phyloP scores from a whole-genome alignment of 1,140 invertebrate genomes.

The Daktulosphaira vitifoliae region DNA sequence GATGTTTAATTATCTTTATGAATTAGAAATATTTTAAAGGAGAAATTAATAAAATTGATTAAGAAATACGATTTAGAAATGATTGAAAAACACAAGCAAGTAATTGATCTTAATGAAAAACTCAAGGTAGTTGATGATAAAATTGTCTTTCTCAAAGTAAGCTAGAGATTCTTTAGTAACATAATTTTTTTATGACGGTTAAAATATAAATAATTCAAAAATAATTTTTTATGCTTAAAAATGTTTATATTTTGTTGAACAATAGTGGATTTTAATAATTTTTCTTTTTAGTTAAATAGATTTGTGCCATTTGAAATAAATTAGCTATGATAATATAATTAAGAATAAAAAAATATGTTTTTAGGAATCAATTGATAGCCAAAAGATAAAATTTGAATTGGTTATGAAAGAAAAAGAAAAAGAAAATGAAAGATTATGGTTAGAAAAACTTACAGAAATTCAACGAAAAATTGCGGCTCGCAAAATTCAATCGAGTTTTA shows the following conservation, averaged over 20 bases:
- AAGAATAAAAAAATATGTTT: too few species aligned
- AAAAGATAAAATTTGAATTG: background rate
- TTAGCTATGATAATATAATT: too few species aligned
- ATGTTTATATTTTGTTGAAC: background rate
- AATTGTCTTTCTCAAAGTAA: background rate
- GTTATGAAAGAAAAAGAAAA: slow-evolving; percentile 1
- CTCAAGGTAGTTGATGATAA: background rate
- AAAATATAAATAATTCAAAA: background rate
- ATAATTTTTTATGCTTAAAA: background rate
- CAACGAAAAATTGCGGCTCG: slow-evolving; percentile 22
- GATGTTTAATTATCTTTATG: background rate
- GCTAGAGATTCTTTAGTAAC: background rate
- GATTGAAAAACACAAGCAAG: slow-evolving; percentile 2
- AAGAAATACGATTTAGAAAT: background rate
- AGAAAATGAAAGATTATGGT: slow-evolving; percentile 13
- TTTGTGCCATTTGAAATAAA: background rate
- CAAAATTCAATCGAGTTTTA: slow-evolving; percentile 18
- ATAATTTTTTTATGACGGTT: too few species aligned
- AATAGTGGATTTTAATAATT: background rate
- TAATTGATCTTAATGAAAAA: background rate
- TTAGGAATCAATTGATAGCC: background rate
- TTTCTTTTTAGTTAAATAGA: too few species aligned
- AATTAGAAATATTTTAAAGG: slow-evolving; percentile 2
- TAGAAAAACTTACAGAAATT: slow-evolving; percentile 1
- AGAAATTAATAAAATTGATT: background rate